Conservation (phyloP, 2,888 invertebrate genomes). For the Zelleria hepariella region DNA sequence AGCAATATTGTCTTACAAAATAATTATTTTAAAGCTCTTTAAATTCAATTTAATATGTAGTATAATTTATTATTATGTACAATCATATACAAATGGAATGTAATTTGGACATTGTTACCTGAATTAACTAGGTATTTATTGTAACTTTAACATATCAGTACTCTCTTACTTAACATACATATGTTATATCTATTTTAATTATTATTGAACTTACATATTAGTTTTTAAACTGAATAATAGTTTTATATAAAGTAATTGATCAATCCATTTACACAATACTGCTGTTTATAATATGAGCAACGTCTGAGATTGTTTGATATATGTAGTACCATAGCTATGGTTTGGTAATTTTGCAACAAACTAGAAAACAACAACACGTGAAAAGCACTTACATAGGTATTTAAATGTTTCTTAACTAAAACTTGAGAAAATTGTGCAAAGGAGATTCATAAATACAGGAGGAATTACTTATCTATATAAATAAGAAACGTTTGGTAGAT, state of each 20-base stretch:
- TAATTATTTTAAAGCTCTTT: conserved; percentile 61
- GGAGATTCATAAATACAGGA: not conserved
- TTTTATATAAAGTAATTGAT: conserved; percentile 38
- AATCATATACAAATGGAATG: conserved; percentile 64
- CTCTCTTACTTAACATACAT: conserved; percentile 37
- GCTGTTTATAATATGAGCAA: conserved; percentile 45
- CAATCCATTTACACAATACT: conserved; percentile 52
- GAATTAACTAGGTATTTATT: conserved; percentile 42
- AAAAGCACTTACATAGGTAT: not conserved
- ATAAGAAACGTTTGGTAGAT: not conserved
- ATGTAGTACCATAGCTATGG: not conserved
- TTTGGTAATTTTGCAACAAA: not conserved
- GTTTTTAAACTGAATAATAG: not conserved
- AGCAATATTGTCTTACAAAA: conserved; percentile 51
- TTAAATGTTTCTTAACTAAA: not conserved
- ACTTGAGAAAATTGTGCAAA: not conserved
- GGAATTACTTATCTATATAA: not conserved
- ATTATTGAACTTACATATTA: conserved; percentile 11
- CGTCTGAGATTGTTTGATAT: conserved; percentile 12
- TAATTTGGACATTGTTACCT: conserved; percentile 60
- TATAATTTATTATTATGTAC: conserved; percentile 43
- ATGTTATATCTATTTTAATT: conserved; percentile 19
- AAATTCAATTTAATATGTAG: conserved; percentile 24
- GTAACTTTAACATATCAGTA: conserved; percentile 50
- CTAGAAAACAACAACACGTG: not conserved